These are phyloP conservation scores for Brachionus manjavacas DNA, from an alignment of 1,140 invertebrate genomes.

Conservation along the genomic window DNA sequence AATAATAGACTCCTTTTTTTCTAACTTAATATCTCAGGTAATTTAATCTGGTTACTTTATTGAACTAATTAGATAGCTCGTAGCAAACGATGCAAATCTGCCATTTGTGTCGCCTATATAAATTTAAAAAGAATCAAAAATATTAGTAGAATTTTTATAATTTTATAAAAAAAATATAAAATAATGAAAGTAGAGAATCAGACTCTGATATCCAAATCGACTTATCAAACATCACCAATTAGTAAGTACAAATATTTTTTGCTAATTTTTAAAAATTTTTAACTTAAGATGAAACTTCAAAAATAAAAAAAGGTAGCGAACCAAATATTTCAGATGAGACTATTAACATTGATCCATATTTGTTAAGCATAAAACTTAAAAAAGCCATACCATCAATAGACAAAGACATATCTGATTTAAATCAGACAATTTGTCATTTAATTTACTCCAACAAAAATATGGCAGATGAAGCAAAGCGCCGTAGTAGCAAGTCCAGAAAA, in stretches of 20 bases:
- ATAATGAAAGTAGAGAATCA: neutral
- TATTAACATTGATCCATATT: neutral
- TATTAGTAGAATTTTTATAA: neutral
- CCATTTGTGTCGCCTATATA: neutral
- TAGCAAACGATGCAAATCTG: conserved; percentile 12
- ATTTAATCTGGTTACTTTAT: conserved; percentile 2
- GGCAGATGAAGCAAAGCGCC: neutral
- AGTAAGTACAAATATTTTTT: neutral
- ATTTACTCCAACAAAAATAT: neutral
- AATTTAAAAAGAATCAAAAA: neutral
- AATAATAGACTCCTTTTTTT: neutral
- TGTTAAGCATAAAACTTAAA: neutral
- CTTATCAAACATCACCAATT: neutral
- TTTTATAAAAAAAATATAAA: neutral
- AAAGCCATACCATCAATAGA: conserved; percentile 18
- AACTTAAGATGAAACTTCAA: neutral
- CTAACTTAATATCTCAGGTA: neutral
- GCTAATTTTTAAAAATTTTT: neutral
- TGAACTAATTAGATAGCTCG: neutral
- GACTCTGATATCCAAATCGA: neutral
- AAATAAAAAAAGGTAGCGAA: conserved; percentile 2
- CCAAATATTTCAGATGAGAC: neutral
- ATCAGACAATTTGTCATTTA: conserved; percentile 22
- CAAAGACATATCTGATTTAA: conserved; percentile 20
- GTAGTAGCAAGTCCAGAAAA: neutral